A percentile compares a stretch with the other conserved stretches of the same genome.
These are phyloP conservation scores for Heliconius ismenius DNA, from an alignment of 2,888 invertebrate genomes.

Conservation along the genomic window DNA sequence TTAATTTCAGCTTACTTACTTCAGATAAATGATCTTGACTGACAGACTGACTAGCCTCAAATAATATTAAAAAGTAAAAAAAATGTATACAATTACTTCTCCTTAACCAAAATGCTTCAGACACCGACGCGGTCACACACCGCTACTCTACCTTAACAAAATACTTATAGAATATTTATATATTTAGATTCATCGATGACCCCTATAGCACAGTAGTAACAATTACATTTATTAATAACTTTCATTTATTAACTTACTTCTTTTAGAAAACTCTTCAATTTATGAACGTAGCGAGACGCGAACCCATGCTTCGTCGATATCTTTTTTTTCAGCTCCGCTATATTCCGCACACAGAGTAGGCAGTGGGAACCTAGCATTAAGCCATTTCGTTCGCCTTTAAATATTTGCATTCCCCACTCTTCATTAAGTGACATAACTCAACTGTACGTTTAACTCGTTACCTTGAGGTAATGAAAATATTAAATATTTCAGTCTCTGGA, in stretches of 20 bases:
- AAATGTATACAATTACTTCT: background rate
- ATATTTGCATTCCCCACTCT: background rate
- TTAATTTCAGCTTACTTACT: too few relatives aligned
- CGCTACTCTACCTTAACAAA: conserved; percentile 28
- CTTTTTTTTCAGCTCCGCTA: background rate
- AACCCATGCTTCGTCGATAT: background rate
- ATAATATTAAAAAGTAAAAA: background rate
- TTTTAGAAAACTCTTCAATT: too few relatives aligned
- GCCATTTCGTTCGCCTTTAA: background rate
- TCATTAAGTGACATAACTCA: background rate
- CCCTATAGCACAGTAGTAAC: background rate
- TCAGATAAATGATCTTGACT: too few relatives aligned
- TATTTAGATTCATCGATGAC: conserved; percentile 22
- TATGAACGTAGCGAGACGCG: too few relatives aligned
- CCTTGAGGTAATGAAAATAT: too few relatives aligned
- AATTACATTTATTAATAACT: too few relatives aligned
- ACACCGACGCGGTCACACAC: conserved; percentile 27
- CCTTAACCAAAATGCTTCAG: conserved; percentile 11
- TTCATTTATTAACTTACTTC: too few relatives aligned
- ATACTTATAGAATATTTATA: conserved; percentile 25
- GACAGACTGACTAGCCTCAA: too few relatives aligned
- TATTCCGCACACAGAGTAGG: background rate
- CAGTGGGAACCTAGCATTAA: background rate
- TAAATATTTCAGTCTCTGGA: too few relatives aligned
- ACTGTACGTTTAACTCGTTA: background rate